These are phyloP conservation scores for Lepus townsendii DNA, from an alignment of 2,797 vertebrate species.

Conservation along the genomic window DNA sequence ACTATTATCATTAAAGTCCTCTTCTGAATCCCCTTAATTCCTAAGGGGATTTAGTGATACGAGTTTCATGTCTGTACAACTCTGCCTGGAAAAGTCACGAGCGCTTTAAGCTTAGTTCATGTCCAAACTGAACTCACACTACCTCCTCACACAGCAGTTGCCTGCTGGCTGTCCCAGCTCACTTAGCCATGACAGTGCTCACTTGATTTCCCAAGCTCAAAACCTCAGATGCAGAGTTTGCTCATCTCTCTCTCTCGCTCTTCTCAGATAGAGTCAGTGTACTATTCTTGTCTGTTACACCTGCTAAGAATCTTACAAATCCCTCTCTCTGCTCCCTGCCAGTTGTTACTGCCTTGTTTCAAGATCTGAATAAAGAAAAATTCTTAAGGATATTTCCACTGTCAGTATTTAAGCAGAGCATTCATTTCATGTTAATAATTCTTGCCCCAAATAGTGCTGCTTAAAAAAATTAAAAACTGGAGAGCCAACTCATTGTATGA, in stretches of 20 bases:
- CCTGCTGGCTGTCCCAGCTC: background rate
- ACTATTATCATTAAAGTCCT: constrained; percentile 12
- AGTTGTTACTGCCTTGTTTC: background rate
- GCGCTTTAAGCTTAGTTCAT: background rate
- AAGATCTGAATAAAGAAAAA: constrained; percentile 38
- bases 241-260: background rate
- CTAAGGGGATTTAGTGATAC: background rate
- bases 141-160: background rate
- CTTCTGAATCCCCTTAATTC: constrained; percentile 32
- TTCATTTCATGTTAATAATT: background rate
- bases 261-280: background rate
- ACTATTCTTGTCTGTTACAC: background rate
- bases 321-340: background rate
- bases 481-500: background rate
- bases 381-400: background rate
- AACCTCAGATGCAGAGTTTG: background rate
- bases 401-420: background rate
- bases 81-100: constrained; percentile 18
- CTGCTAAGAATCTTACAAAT: background rate
- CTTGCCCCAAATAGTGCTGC: background rate
- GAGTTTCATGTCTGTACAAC: constrained; percentile 7
- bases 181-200: background rate
- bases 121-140: background rate
- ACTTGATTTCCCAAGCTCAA: background rate
- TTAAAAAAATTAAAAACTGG: constrained; percentile 4